Evolutionary conservation across 2,888 invertebrate genomes (phyloP).

Genomic region (Mermis nigrescens): DNA sequence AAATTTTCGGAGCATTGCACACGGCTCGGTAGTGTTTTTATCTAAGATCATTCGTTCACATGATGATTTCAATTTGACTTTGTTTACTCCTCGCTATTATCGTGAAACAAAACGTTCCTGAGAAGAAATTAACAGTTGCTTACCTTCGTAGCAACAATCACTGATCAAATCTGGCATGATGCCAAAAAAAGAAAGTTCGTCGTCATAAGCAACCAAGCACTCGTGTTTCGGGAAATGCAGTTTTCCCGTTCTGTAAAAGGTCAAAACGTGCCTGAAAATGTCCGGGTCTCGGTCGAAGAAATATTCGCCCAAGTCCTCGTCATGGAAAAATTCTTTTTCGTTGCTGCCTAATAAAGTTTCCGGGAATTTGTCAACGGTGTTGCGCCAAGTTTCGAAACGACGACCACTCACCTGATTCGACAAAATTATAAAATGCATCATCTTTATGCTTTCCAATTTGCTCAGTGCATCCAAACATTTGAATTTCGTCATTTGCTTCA

Average conservation of each 20-base stretch:
- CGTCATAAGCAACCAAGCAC: constrained; percentile 94
- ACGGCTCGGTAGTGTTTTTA: no score
- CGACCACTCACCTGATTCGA: no score
- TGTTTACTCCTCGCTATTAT: no score
- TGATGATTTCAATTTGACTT: no score
- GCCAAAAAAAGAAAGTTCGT: constrained; percentile 95
- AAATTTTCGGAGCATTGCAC: no score
- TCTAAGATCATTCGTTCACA: no score
- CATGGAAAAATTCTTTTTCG: constrained; percentile 94
- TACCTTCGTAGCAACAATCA: constrained; percentile 98
- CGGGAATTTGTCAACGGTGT: constrained; percentile 95
- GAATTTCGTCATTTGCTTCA: no score
- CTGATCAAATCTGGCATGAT: constrained; percentile 89
- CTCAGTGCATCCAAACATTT: no score
- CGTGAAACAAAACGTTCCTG: no score
- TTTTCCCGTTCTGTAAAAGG: constrained; percentile 97
- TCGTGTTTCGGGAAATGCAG: constrained; percentile 97
- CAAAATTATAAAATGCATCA: no score
- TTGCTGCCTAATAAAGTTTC: constrained; percentile 89
- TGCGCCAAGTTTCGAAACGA: constrained; percentile 94
- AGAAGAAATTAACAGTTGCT: no score
- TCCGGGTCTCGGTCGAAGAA: constrained; percentile 99
- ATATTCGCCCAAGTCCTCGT: constrained; percentile 90
- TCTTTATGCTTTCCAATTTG: no score
- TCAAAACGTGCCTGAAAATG: constrained; percentile 90